Evolutionary conservation across 2,113 vertebrate species (phyloP).

Genomic region (Phycodurus eques): DNA sequence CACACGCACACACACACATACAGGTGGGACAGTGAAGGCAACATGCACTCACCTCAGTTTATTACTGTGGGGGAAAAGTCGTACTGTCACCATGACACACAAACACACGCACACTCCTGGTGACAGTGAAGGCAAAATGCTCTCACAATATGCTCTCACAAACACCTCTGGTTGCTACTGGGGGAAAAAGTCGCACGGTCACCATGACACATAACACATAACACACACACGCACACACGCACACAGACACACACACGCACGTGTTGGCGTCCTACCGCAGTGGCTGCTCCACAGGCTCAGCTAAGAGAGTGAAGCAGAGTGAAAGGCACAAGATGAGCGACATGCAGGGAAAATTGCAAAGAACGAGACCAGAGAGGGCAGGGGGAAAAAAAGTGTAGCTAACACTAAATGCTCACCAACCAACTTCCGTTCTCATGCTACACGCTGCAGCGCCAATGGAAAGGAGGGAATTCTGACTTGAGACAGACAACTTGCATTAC

Average conservation of each 20-base stretch:
- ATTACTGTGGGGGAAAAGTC: neutral
- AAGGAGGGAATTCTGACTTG: constrained; percentile 37
- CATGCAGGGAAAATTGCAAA: constrained; percentile 48
- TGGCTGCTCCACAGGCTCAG: constrained; percentile 93
- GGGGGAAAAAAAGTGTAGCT: constrained; percentile 34
- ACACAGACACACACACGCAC: constrained; percentile 46
- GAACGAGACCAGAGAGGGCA: constrained; percentile 54
- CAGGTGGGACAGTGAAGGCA: neutral
- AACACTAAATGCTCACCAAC: constrained; percentile 14
- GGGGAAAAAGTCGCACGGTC: neutral
- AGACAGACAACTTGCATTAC: constrained; percentile 21
- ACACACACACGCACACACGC: constrained; percentile 6
- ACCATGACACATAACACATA: neutral
- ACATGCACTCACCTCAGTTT: neutral
- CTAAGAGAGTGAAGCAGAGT: constrained; percentile 82
- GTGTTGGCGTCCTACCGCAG: constrained; percentile 88
- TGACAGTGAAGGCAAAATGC: neutral
- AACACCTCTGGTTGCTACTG: neutral
- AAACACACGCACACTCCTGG: neutral
- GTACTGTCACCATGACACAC: neutral
- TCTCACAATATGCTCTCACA: neutral
- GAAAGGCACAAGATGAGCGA: constrained; percentile 75
- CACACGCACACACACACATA: neutral
- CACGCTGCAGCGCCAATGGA: constrained; percentile 41
- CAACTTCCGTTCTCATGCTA: constrained; percentile 34